Evolutionary conservation across 2,888 invertebrate species (phyloP), one percentile per base, ranked within the genome.

Genomic region (Phortica magna): DNA sequence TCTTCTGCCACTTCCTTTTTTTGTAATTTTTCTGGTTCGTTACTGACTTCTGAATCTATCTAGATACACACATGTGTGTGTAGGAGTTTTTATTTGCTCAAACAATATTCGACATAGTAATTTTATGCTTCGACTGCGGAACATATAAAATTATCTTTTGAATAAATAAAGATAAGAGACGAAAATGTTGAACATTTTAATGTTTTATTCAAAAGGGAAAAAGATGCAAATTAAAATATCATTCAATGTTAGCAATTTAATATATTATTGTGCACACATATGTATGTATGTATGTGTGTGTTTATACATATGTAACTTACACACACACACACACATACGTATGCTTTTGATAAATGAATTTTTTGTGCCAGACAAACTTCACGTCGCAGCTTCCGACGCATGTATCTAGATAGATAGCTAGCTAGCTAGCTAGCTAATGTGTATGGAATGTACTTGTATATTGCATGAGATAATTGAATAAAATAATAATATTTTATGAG

Each of bases 41-140:
- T 39, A 31, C 61, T 48, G 17, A 42, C 61, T 42, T 19, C 53
- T 48, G 10, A n/a, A 48, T 55, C 42, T 78, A 79, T 78, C 83
- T 61, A 61, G 61, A 19, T 61, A 61, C 61, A 61, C 19, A 22
- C 61, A 14, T 83, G 85, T 83, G 71, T 79, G 68, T 70, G 43
- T 70, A 12, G 1, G 10, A 14, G 9, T 84, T 85, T 85, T 85
- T 85, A 85, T 85, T 88, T 85, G 85, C 85, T 88, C 85, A 85
- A 85, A 85, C 85, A 85, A 85, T 85, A 85, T 85, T 85, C 85
- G 85, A 85, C 85, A 88, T 85, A 85, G 85, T 85, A 85, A 85
- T 85, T 85, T 85, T 85, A 85, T 85, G 85, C 85, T 85, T 85
- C 85, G 88, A 88, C 85, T 85, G 85, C 85, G 85, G 88, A 85